Conservation (phyloP, 2,797 vertebrate genomes). For the Cynodonichthys magdalenae region DNA sequence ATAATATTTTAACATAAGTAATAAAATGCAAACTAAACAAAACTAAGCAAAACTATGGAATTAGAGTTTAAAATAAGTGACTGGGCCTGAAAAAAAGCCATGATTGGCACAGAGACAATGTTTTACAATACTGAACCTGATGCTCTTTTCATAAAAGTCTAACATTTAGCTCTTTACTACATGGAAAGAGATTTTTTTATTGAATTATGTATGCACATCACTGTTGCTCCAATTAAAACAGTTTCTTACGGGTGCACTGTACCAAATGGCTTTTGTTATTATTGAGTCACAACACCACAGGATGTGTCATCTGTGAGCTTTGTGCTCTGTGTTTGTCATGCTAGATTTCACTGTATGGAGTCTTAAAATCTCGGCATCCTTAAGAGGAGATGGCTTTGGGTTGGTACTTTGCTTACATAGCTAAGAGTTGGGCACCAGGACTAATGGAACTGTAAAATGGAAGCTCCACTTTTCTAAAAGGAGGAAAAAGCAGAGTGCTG, state of each 20-base stretch:
- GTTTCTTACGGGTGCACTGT: conserved; percentile 3
- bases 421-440: conserved; percentile 39
- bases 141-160: too few relatives aligned
- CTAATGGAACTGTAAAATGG: conserved; percentile 59
- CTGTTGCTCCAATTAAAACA: conserved; percentile 37
- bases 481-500: conserved; percentile 30
- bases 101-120: too few relatives aligned
- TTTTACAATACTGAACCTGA: too few relatives aligned
- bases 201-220: conserved; percentile 22
- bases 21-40: too few relatives aligned
- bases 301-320: conserved; percentile 38
- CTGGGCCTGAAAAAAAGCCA: too few relatives aligned
- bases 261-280: conserved; percentile 16
- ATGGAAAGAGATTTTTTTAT: conserved; percentile 5
- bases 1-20: too few relatives aligned
- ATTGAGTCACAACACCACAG: conserved; percentile 20
- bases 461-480: conserved; percentile 40
- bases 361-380: too few relatives aligned
- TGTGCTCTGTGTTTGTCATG: conserved; percentile 40
- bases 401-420: conserved; percentile 40
- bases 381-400: conserved; percentile 21
- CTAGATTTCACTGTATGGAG: conserved; percentile 32
- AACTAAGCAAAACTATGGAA: too few relatives aligned
- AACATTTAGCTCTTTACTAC: conserved; percentile 33
- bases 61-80: too few relatives aligned